A percentile compares a stretch with the other conserved stretches of the same genome.
phyloP scores from a whole-genome alignment of 2,888 invertebrate species.

The Ophioninae sp. region DNA sequence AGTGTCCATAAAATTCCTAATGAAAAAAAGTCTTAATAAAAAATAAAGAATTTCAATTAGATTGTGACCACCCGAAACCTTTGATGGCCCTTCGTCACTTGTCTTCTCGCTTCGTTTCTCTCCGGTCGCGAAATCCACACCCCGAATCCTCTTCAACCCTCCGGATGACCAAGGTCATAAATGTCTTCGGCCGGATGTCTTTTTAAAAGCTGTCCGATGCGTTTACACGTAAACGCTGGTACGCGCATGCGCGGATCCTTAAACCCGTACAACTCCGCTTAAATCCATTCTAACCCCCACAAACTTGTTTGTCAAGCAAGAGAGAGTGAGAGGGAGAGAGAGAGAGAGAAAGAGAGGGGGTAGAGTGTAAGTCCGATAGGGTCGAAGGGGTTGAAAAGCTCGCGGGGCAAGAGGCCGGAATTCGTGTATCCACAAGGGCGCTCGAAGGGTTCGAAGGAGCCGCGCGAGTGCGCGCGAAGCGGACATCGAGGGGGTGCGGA shows the following conservation, averaged over 20 bases:
- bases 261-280: slow-evolving; percentile 70
- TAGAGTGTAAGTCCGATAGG: slow-evolving; percentile 69
- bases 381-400: slow-evolving; percentile 73
- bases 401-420: slow-evolving; percentile 74
- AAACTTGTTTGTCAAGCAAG: slow-evolving; percentile 70
- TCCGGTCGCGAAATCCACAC: neutral
- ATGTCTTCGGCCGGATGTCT: neutral
- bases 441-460: slow-evolving; percentile 79
- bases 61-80: too few relatives aligned
- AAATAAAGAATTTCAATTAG: too few relatives aligned
- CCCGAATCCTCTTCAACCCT: neutral
- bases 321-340: slow-evolving; percentile 46
- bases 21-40: too few relatives aligned
- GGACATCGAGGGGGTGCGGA: slow-evolving; percentile 69
- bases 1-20: too few relatives aligned
- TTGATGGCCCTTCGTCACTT: neutral
- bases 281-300: slow-evolving; percentile 74
- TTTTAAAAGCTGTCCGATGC: slow-evolving; percentile 14
- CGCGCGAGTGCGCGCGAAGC: slow-evolving; percentile 50
- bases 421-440: slow-evolving; percentile 53
- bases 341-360: neutral
- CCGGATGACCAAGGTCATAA: neutral
- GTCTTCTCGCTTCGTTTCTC: neutral
- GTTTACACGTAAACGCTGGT: slow-evolving; percentile 2
- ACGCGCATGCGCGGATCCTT: slow-evolving; percentile 40